These are phyloP conservation scores for Garrulus glandarius DNA, from an alignment of 2,797 vertebrate genomes.

Conservation along the genomic window DNA sequence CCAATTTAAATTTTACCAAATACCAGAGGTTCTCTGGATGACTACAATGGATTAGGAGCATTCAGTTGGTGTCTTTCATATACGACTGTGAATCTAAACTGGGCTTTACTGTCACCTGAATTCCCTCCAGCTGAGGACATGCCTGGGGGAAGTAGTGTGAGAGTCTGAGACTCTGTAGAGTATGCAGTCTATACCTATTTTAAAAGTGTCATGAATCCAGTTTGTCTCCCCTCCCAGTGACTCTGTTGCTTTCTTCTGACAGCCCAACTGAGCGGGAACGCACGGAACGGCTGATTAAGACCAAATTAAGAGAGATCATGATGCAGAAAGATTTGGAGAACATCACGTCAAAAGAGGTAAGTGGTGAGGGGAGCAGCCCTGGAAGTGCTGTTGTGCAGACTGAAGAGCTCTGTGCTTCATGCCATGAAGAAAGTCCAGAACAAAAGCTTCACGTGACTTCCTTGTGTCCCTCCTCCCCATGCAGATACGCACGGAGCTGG, in stretches of 20 bases:
- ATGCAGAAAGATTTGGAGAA: constrained; percentile 99
- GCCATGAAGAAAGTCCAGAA: background rate
- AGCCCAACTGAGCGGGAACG: constrained; percentile 95
- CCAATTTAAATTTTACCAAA: constrained; percentile 60
- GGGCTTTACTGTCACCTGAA: constrained; percentile 30
- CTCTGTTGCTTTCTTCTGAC: constrained; percentile 31
- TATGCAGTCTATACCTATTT: background rate
- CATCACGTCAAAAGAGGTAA: constrained; percentile 95
- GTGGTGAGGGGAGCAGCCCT: background rate
- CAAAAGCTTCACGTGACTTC: background rate
- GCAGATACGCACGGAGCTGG: constrained; percentile 94
- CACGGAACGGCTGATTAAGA: constrained; percentile 91
- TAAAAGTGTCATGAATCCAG: background rate
- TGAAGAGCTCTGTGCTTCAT: background rate
- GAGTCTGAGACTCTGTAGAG: background rate
- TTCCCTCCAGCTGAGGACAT: background rate
- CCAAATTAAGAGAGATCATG: constrained; percentile 94
- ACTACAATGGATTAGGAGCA: constrained; percentile 14
- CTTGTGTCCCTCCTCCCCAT: background rate
- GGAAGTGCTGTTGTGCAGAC: background rate
- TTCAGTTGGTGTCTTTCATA: constrained; percentile 5
- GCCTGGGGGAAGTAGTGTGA: background rate
- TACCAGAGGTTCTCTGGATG: constrained; percentile 53
- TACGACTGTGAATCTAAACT: background rate
- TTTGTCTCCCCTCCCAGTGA: background rate